Base-by-base conservation (phyloP, 1,140 invertebrate species). In the Bombus haemorrhoidalis region DNA sequence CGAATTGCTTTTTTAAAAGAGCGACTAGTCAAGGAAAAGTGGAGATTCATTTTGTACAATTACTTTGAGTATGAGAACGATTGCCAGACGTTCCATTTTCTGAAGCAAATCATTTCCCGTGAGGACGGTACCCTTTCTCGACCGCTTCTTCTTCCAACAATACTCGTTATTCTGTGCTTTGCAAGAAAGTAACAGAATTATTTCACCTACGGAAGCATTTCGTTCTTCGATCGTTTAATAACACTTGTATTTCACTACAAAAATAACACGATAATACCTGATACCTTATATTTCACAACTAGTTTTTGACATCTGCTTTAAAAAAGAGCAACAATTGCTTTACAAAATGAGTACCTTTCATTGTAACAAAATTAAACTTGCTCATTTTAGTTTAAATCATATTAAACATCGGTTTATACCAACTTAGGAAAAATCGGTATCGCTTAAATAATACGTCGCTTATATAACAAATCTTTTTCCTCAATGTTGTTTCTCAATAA, bases 31-130 rank as follows among this genome's bases (percentile, higher is more conserved):
- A 6, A 32, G 57, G 37, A 77, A 77, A 64, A 62, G 75, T 64
- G 75, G 39, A 64, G 43, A 77, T 62, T 64, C 64, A 77, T 77
- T 59, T 77, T 32, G n/a, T 43, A 5, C 12, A 28, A 43, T 41
- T 73, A n/a, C 28, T 43, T 73, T 0, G 32, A 13, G 37, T 18
- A 8, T 4, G 37, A 6, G 39, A 43, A 10, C 41, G 8, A 15
- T 64, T 64, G 37, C 75, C 18, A 74, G 25, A 77, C 37, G 41
- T 32, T 37, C 18, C 28, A 62, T 77, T 77, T 43, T 59, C 57
- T 77, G 37, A 64, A 41, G 22, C n/a, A 73, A 73, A 41, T 28
- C 75, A 77, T 77, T 77, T 77, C 75, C 57, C 34, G 75, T 25
- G 75, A 77, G 64, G 57, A 78, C 59, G 43, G 64, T 78, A 41